Conservation (phyloP, 92 coral and sea anemone genomes). For the Porites rus region DNA sequence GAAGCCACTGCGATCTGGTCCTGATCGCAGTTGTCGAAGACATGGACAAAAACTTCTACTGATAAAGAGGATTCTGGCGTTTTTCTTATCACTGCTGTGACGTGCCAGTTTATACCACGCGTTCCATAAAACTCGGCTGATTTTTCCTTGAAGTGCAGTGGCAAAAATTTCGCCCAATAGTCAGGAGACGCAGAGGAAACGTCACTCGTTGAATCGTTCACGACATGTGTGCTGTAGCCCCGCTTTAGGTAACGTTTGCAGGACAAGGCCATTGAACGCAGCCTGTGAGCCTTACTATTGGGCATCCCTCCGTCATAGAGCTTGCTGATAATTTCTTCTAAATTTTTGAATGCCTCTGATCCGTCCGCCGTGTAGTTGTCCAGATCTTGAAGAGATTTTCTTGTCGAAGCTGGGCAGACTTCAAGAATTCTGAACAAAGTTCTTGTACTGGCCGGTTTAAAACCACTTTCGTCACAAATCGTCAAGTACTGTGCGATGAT, state of each 20-base stretch:
- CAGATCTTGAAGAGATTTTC: slow-evolving; percentile 28
- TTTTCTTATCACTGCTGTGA: slow-evolving; percentile 24
- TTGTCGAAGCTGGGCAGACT: slow-evolving; percentile 13
- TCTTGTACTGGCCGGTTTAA: slow-evolving; percentile 10
- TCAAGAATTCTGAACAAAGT: background rate
- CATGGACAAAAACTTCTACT: slow-evolving; percentile 31
- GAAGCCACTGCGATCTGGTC: slow-evolving; percentile 31
- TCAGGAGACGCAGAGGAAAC: slow-evolving; percentile 24
- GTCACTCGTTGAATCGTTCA: slow-evolving; percentile 21
- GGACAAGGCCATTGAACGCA: slow-evolving; percentile 36
- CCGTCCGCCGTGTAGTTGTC: background rate
- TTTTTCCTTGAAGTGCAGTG: slow-evolving; percentile 10
- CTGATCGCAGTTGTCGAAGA: slow-evolving; percentile 35
- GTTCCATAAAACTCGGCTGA: slow-evolving; percentile 28
- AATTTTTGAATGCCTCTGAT: slow-evolving; percentile 20
- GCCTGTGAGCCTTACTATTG: slow-evolving; percentile 19
- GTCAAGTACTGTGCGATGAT: slow-evolving; percentile 14
- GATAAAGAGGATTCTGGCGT: background rate
- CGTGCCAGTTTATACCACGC: slow-evolving; percentile 34
- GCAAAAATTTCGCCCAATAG: slow-evolving; percentile 23
- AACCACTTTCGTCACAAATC: slow-evolving; percentile 13
- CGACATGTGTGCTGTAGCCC: slow-evolving; percentile 37
- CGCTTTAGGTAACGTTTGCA: slow-evolving; percentile 36
- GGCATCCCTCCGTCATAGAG: slow-evolving; percentile 12
- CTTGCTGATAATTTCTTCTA: slow-evolving; percentile 1